Conservation (phyloP, 2,797 vertebrate species). For the Cossypha niveicapilla region DNA sequence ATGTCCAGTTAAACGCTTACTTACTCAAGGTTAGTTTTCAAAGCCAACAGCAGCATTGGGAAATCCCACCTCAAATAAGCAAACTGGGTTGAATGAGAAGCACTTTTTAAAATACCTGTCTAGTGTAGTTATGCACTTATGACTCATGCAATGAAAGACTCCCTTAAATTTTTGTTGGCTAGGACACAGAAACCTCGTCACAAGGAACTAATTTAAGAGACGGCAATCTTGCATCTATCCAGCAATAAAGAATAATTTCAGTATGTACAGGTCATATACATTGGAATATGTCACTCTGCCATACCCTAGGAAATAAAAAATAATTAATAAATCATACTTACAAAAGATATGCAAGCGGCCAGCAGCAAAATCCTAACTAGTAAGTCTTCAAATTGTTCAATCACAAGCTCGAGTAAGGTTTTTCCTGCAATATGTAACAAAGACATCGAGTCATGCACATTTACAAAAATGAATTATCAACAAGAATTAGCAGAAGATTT, state of each 20-base stretch:
- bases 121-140: background rate
- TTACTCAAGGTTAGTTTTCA: conserved; percentile 52
- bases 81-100: background rate
- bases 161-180: background rate
- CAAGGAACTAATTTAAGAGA: background rate
- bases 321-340: conserved; percentile 79
- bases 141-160: background rate
- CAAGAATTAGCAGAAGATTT: background rate
- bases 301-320: background rate
- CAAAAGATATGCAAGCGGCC: conserved; percentile 98
- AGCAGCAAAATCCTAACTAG: conserved; percentile 96
- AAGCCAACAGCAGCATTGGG: conserved; percentile 31
- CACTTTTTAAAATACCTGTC: background rate
- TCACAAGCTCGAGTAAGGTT: conserved; percentile 93
- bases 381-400: conserved; percentile 98
- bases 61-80: conserved; percentile 36
- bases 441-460: background rate
- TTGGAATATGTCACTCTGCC: rapidly evolving
- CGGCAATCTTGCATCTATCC: background rate
- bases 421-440: conserved; percentile 83
- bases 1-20: conserved; percentile 38
- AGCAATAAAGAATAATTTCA: background rate
- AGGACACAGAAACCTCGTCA: background rate
- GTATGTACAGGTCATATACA: background rate
- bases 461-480: background rate